Evolutionary conservation across 1,140 invertebrate genomes (phyloP).

Genomic region (Melitaea cinxia): DNA sequence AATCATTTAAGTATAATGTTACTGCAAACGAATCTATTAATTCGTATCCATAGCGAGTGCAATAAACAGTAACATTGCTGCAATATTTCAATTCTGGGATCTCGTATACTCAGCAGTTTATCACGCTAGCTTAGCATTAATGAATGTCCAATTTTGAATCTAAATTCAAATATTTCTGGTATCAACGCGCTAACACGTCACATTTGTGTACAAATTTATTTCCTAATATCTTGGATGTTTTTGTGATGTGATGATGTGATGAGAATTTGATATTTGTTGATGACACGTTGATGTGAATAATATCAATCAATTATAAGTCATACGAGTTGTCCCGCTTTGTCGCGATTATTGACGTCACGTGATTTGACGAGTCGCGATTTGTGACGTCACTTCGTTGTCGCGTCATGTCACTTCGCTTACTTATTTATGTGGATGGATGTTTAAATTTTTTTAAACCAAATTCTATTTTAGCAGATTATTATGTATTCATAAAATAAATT

Average conservation of each 20-base stretch:
- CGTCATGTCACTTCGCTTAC: no score
- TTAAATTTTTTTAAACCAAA: no score
- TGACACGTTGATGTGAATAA: no score
- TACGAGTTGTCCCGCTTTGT: no score
- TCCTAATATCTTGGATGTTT: background rate
- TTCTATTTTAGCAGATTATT: no score
- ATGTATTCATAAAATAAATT: no score
- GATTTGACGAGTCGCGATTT: no score
- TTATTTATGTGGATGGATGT: no score
- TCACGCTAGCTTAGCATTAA: conserved; percentile 17
- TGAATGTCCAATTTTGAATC: conserved; percentile 17
- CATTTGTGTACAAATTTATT: background rate
- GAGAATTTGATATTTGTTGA: no score
- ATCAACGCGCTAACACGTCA: background rate
- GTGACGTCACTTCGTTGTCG: no score
- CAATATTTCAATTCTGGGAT: conserved; percentile 25
- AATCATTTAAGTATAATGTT: background rate
- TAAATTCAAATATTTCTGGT: conserved; percentile 12
- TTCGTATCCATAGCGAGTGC: background rate
- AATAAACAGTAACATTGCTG: conserved; percentile 24
- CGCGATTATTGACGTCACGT: no score
- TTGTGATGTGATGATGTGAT: background rate
- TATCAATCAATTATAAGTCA: no score
- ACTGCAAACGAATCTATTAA: background rate
- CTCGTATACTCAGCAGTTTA: conserved; percentile 11